Percentiles rank a stretch among this genome's conserved stretches.
Evolutionary conservation across 2,797 vertebrate genomes (phyloP).

Genomic region (Sylvia borin): DNA sequence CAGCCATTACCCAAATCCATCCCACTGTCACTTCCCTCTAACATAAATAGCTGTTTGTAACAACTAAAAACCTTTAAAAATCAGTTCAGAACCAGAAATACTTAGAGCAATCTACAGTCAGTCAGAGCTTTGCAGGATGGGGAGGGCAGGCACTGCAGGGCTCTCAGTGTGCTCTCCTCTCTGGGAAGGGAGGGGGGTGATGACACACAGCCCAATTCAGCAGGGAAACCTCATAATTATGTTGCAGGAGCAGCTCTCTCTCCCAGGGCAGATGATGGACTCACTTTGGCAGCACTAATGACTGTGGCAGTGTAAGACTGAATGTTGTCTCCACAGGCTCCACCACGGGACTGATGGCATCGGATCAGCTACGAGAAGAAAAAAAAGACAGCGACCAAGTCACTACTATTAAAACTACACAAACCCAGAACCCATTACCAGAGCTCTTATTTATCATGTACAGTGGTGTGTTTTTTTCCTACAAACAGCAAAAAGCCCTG

Average conservation of each 20-base stretch:
- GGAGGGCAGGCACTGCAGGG: background rate
- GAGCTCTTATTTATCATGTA: slow-evolving; percentile 68
- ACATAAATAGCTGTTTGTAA: background rate
- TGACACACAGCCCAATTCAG: slow-evolving; percentile 18
- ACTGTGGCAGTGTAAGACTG: slow-evolving; percentile 99
- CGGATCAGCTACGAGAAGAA: slow-evolving; percentile 87
- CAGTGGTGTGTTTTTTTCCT: slow-evolving; percentile 57
- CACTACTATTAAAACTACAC: slow-evolving; percentile 71
- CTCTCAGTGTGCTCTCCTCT: background rate
- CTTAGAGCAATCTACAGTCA: background rate
- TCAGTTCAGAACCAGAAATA: background rate
- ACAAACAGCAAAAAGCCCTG: slow-evolving; percentile 74
- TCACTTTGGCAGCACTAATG: slow-evolving; percentile 98
- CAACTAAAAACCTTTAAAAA: background rate
- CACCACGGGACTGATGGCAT: slow-evolving; percentile 97
- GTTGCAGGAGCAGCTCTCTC: slow-evolving; percentile 14
- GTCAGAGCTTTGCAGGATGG: background rate
- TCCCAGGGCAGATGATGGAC: slow-evolving; percentile 65
- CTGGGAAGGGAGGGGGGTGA: background rate
- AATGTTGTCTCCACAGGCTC: slow-evolving; percentile 96
- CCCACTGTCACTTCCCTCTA: background rate
- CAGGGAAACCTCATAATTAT: slow-evolving; percentile 46
- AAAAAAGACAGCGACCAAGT: slow-evolving; percentile 53
- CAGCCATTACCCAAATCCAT: background rate
- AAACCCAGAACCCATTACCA: slow-evolving; percentile 68